Base-by-base conservation (phyloP, 2,797 vertebrate species). In the Anas bernieri region DNA sequence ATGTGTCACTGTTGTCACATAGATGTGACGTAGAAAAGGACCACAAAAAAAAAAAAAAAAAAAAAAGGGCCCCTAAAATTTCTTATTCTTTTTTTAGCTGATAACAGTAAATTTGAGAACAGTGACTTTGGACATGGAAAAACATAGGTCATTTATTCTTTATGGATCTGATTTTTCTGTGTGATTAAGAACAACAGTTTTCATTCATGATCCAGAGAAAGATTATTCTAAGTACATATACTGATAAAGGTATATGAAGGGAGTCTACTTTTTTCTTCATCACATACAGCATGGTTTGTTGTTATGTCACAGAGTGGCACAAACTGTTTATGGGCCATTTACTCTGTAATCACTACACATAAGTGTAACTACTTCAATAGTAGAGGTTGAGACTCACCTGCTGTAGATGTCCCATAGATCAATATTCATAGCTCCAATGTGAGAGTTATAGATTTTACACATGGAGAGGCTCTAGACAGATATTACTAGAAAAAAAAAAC, bases 401-500 rank as follows among this genome's bases (percentile, higher is more conserved):
- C 58, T n/a, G 18, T 31, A 78, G 46, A 46, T 6, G 7, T 92
- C 69, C 58, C 66, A 81, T 50, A 48, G 50, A 63, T 50, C 56
- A 69, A 78, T 88, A 45, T 90, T 96, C 73, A 93, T 6, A 89
- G 52, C 31, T 88, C 77, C 86, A 31, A 61, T 26, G 59, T 0
- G 0, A 61, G 55, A 56, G 52, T 37, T n/a, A 67, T 0, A 73
- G 66, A 72, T 64, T n/a, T 86, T 88, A 90, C 28, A 68, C 14
- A n/a, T 91, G 70, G 59, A 85, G 68, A 48, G 77, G 50, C 41
- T 66, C 37, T 74, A 86, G 55, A 50, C 41, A 81, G 69, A 70
- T 72, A 35, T 35, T 35, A 63, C 30, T 50, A 83, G 62, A 88
- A 70, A 55, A 95, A 95, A 96, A 92, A 95, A 95, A 96, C n/a